Conservation (phyloP, 1,140 invertebrate genomes). For the Ditylenchus dipsaci region DNA sequence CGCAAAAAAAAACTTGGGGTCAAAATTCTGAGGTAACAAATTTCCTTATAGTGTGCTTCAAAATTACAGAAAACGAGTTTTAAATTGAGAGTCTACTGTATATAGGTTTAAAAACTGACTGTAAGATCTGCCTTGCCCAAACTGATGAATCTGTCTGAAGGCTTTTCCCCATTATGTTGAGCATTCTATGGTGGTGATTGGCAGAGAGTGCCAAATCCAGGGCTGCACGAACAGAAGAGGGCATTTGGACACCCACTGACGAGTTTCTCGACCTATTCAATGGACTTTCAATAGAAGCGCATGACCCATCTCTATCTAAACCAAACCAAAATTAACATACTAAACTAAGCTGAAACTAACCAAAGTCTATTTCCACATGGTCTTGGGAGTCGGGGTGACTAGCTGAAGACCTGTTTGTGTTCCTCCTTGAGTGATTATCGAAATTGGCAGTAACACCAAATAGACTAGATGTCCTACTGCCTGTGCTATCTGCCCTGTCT, state of each 20-base stretch:
- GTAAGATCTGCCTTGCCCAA: background rate
- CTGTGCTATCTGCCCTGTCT: background rate
- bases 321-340: background rate
- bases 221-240: slow-evolving; percentile 19
- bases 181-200: background rate
- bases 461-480: background rate
- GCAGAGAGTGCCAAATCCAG: slow-evolving; percentile 13
- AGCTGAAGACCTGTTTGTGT: slow-evolving; percentile 13
- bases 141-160: background rate
- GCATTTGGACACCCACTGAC: slow-evolving; percentile 29
- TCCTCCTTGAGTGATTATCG: slow-evolving; percentile 7
- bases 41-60: no score
- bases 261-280: slow-evolving; percentile 33
- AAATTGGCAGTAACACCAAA: background rate
- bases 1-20: no score
- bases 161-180: background rate
- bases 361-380: slow-evolving; percentile 39
- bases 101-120: no score
- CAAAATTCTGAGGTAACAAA: no score
- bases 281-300: slow-evolving; percentile 16
- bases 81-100: no score
- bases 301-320: slow-evolving; percentile 29
- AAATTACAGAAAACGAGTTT: no score
- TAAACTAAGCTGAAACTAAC: slow-evolving; percentile 9
- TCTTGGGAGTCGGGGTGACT: slow-evolving; percentile 11